Conservation (phyloP, 1,140 invertebrate species). For the Coelopa frigida region DNA sequence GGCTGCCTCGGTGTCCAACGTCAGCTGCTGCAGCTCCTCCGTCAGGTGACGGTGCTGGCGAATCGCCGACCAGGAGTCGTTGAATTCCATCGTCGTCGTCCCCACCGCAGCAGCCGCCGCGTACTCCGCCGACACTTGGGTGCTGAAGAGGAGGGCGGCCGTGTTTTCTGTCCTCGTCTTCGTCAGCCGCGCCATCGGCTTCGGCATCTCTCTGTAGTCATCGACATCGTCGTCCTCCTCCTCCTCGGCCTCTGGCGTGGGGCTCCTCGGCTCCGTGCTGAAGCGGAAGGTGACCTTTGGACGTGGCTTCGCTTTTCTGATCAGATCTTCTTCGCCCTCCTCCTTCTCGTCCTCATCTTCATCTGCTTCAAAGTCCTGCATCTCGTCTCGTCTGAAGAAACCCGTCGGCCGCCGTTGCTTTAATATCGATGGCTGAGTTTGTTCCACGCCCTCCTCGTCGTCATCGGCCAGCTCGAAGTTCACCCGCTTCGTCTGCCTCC, state of each 20-base stretch:
- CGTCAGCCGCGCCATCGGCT: slow-evolving; percentile 19
- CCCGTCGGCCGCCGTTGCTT: no score
- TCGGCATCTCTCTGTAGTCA: slow-evolving; percentile 8
- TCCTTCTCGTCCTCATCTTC: slow-evolving; percentile 4
- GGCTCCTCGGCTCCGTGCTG: slow-evolving; percentile 27
- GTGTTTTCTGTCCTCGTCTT: not conserved
- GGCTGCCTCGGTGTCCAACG: not conserved
- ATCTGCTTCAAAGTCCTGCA: not conserved
- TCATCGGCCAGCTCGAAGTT: no score
- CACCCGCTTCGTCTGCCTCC: no score
- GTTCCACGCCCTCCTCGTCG: no score
- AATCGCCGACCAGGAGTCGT: slow-evolving; percentile 21
- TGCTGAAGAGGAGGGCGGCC: slow-evolving; percentile 24
- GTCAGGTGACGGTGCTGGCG: slow-evolving; percentile 32
- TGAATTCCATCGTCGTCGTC: slow-evolving; percentile 3
- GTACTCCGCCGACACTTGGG: slow-evolving; percentile 20
- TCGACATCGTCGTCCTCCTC: slow-evolving; percentile 18
- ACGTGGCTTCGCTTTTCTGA: slow-evolving; percentile 10
- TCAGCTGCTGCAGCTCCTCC: slow-evolving; percentile 15
- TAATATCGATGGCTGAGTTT: no score
- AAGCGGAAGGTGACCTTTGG: slow-evolving; percentile 34
- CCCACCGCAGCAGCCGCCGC: slow-evolving; percentile 23
- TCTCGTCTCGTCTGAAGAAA: no score
- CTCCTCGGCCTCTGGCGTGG: not conserved
- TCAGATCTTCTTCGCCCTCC: not conserved